A percentile compares a stretch with the other conserved stretches of the same genome.
phyloP scores from a whole-genome alignment of 2,888 invertebrate species.

The Dicycla oo region DNA sequence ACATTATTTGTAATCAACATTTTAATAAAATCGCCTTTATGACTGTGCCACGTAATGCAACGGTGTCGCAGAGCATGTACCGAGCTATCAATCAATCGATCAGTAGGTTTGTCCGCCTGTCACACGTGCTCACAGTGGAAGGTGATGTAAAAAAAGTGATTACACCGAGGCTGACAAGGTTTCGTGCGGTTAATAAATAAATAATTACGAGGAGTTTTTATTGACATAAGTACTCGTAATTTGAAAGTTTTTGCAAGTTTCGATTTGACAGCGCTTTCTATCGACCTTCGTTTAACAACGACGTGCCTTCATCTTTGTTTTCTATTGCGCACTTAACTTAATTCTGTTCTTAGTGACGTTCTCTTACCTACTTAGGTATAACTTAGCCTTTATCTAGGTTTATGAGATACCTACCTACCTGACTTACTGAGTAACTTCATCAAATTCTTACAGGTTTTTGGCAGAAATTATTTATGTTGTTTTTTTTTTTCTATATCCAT shows the following conservation, averaged over 20 bases:
- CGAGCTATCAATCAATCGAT: neutral
- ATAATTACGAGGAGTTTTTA: slow-evolving; percentile 62
- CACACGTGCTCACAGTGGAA: neutral
- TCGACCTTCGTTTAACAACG: slow-evolving; percentile 67
- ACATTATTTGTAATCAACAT: neutral
- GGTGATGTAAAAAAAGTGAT: slow-evolving; percentile 9
- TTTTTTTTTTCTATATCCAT: neutral
- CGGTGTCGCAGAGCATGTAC: neutral
- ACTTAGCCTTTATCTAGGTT: neutral
- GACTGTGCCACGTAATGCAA: slow-evolving; percentile 17
- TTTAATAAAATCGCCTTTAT: slow-evolving; percentile 13
- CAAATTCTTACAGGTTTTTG: neutral
- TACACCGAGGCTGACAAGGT: slow-evolving; percentile 28
- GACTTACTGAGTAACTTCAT: neutral
- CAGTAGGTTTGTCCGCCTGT: neutral
- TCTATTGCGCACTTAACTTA: neutral
- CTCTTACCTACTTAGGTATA: neutral
- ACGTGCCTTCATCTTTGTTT: neutral
- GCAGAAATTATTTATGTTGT: neutral
- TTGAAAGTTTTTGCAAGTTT: slow-evolving; percentile 65
- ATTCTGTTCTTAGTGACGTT: neutral
- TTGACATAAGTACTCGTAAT: slow-evolving; percentile 55
- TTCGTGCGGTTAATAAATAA: slow-evolving; percentile 28
- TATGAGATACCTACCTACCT: neutral
- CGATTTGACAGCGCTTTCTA: slow-evolving; percentile 69